Conservation (phyloP, 1,140 invertebrate species). For the Eulimnadia texana region DNA sequence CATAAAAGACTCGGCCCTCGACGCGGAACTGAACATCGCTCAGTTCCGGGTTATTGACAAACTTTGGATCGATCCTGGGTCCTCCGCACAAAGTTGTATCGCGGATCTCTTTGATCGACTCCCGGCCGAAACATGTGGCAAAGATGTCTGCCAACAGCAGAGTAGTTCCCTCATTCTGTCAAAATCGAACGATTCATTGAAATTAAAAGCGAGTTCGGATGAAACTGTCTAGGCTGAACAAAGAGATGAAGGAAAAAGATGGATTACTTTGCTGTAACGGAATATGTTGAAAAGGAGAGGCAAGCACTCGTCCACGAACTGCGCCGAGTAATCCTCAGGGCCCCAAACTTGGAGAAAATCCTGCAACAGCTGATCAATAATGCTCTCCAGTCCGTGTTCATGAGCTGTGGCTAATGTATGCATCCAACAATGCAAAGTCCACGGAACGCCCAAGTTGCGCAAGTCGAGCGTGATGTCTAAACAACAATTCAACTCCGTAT, state of each 20-base stretch:
- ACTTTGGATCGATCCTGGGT: conserved; percentile 72
- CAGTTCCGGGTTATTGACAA: conserved; percentile 80
- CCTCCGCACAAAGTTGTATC: conserved; percentile 52
- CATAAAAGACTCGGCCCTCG: conserved; percentile 80
- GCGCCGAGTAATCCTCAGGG: conserved; percentile 63
- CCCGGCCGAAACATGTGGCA: conserved; percentile 74
- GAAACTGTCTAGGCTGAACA: neutral
- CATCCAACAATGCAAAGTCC: conserved; percentile 85
- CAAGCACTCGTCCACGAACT: conserved; percentile 77
- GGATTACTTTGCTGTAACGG: conserved; percentile 71
- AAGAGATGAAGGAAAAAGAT: no score
- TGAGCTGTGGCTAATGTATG: conserved; percentile 71
- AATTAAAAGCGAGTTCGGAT: conserved; percentile 14
- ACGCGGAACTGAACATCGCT: conserved; percentile 83
- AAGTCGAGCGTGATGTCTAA: conserved; percentile 71
- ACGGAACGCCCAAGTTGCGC: conserved; percentile 62
- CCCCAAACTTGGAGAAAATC: conserved; percentile 71
- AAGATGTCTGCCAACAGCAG: conserved; percentile 74
- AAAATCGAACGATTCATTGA: no score
- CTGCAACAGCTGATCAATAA: conserved; percentile 78
- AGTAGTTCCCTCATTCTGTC: conserved; percentile 72
- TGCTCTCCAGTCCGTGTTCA: conserved; percentile 59
- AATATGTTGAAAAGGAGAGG: conserved; percentile 80
- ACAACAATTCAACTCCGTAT: neutral
- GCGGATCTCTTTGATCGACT: conserved; percentile 59